These are phyloP conservation scores for Euzophera pinguis DNA, from an alignment of 2,888 invertebrate genomes.

Conservation along the genomic window DNA sequence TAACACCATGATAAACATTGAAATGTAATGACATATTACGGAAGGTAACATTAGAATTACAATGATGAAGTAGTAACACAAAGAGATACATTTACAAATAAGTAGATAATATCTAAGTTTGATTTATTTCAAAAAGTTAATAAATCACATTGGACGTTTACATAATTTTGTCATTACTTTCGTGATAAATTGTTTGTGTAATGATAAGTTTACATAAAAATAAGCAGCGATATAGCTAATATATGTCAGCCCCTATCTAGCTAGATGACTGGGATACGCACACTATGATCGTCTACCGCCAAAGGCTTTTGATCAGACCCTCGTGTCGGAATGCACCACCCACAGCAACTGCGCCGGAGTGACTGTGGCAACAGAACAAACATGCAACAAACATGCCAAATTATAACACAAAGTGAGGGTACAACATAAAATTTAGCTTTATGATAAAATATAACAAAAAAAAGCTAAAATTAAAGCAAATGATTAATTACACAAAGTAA, in stretches of 20 bases:
- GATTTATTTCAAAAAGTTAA: no score
- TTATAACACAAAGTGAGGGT: constrained; percentile 23
- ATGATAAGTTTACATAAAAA: background rate
- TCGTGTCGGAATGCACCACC: constrained; percentile 57
- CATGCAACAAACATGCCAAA: constrained; percentile 67
- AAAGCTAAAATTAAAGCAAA: background rate
- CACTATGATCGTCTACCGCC: constrained; percentile 52
- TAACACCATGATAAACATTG: background rate
- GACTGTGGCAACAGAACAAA: constrained; percentile 68
- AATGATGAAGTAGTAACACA: no score
- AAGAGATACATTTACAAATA: no score
- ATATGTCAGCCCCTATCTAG: constrained; percentile 17
- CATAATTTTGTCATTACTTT: constrained; percentile 6
- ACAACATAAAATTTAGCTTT: background rate
- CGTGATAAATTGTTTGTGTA: constrained; percentile 16
- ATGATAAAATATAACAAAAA: background rate
- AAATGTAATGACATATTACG: constrained; percentile 9
- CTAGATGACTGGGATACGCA: constrained; percentile 48
- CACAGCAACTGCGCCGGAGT: constrained; percentile 66
- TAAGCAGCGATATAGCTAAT: constrained; percentile 26
- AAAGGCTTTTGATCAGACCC: constrained; percentile 54
- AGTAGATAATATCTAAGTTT: background rate
- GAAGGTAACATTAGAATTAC: no score
- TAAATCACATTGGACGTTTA: no score
- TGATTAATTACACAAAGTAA: background rate